These are phyloP conservation scores for Xylota sylvarum DNA, from an alignment of 2,888 invertebrate species.

Conservation along the genomic window DNA sequence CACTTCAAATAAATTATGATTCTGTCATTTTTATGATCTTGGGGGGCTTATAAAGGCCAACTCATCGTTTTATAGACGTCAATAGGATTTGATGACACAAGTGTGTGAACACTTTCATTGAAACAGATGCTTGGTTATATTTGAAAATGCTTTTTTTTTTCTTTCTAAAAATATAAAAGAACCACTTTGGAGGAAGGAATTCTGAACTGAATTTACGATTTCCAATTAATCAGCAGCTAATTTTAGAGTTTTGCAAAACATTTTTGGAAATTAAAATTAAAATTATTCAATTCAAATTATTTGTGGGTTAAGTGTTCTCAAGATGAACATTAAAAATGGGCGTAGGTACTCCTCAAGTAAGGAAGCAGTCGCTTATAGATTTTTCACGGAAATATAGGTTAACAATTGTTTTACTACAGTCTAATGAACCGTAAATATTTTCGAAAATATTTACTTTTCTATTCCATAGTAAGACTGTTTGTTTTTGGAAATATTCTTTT, in stretches of 20 bases:
- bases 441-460: too few species aligned
- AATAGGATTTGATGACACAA: constrained; percentile 1
- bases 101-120: background rate
- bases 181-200: background rate
- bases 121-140: background rate
- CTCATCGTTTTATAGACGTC: background rate
- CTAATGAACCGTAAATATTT: too few species aligned
- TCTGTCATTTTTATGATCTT: background rate
- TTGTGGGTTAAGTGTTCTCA: too few species aligned
- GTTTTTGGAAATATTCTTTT: too few species aligned
- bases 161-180: background rate
- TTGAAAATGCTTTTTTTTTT: background rate
- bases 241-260: background rate
- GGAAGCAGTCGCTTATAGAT: too few species aligned
- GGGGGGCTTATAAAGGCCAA: background rate
- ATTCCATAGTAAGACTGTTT: too few species aligned
- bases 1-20: background rate
- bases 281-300: too few species aligned
- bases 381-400: too few species aligned
- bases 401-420: too few species aligned
- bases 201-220: background rate
- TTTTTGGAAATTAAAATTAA: too few species aligned
- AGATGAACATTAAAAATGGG: too few species aligned
- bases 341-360: too few species aligned
- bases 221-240: background rate